Evolutionary conservation across 2,113 vertebrate species (phyloP).

Genomic region (Tetrao urogallus): DNA sequence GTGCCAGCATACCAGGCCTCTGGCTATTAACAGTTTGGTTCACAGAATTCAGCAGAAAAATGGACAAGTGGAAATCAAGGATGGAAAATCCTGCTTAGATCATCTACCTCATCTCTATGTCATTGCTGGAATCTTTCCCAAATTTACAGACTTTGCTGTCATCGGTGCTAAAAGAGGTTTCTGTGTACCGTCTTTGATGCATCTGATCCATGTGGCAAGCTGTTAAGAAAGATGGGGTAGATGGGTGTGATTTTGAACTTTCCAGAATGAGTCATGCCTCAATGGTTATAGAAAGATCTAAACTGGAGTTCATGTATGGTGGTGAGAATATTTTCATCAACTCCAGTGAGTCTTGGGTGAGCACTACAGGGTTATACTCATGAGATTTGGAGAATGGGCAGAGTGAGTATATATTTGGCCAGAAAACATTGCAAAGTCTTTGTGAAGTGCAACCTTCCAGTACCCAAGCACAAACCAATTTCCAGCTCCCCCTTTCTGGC

Average conservation of each 20-base stretch:
- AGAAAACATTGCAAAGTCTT: background rate
- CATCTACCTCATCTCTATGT: background rate
- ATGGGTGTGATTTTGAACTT: constrained; percentile 38
- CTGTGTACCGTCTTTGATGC: constrained; percentile 1
- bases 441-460: background rate
- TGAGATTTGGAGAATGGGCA: background rate
- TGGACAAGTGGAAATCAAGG: constrained; percentile 25
- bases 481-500: background rate
- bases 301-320: background rate
- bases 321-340: background rate
- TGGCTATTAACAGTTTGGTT: constrained; percentile 32
- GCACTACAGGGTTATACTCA: background rate
- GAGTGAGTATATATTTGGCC: rapidly evolving
- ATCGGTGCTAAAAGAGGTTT: constrained; percentile 34
- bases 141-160: constrained; percentile 59
- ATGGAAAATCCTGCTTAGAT: constrained; percentile 36
- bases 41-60: constrained; percentile 38
- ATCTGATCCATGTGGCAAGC: constrained; percentile 21
- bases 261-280: constrained; percentile 4
- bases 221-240: constrained; percentile 40
- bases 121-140: constrained; percentile 34
- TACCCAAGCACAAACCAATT: background rate
- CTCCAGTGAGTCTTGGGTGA: background rate
- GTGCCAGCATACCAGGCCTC: constrained; percentile 50
- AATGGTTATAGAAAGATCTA: background rate